Conservation (phyloP, 2,113 vertebrate genomes). For the Tetrax tetrax region DNA sequence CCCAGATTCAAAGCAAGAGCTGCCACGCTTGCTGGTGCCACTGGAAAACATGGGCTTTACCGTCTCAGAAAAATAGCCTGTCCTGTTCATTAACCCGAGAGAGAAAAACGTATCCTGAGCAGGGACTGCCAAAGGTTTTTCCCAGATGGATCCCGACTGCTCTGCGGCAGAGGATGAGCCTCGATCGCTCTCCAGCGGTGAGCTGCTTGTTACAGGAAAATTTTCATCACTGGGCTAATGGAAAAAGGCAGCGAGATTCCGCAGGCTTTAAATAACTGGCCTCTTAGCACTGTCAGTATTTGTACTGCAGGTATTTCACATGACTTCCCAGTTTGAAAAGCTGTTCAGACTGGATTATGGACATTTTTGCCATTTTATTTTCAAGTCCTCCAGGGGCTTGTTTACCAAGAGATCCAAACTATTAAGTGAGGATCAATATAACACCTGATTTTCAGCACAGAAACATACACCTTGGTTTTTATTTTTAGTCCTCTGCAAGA, state of each 20-base stretch:
- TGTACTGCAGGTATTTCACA: neutral
- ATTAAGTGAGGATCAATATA: neutral
- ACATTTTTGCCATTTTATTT: neutral
- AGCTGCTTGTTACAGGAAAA: neutral
- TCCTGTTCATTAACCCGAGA: neutral
- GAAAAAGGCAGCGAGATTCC: neutral
- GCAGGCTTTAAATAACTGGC: neutral
- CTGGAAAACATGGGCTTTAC: neutral
- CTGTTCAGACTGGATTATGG: neutral
- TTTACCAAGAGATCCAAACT: neutral
- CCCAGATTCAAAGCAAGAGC: neutral
- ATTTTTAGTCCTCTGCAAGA: neutral
- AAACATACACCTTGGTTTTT: neutral
- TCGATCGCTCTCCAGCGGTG: fast-evolving
- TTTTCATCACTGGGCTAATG: neutral
- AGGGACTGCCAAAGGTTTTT: neutral
- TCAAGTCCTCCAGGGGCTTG: neutral
- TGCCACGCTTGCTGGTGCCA: neutral
- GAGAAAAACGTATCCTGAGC: neutral
- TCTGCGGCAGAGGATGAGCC: neutral
- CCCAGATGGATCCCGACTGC: neutral
- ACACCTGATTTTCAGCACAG: neutral
- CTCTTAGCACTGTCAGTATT: neutral
- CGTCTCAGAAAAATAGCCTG: neutral
- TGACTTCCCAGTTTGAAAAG: neutral